Evolutionary conservation across 2,113 vertebrate genomes (phyloP).

Genomic region (Vulpes vulpes): DNA sequence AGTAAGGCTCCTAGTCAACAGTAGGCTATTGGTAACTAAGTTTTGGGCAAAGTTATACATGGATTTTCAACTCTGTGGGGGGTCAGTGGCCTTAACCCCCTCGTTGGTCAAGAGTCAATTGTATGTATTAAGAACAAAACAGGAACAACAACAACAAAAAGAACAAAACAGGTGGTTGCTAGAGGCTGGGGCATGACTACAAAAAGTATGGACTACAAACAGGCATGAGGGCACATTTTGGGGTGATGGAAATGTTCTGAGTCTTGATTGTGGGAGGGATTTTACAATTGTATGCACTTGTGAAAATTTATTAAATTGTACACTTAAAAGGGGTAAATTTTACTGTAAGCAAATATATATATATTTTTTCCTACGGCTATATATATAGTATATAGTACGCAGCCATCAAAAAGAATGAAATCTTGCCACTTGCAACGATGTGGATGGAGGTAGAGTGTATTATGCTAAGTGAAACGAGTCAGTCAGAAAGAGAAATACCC

Average conservation of each 20-base stretch:
- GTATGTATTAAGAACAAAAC: not conserved
- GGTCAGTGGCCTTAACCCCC: not conserved
- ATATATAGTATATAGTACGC: not conserved
- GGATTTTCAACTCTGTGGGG: not conserved
- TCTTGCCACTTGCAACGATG: not conserved
- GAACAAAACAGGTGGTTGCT: not conserved
- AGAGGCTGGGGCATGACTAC: not conserved
- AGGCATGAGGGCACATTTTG: not conserved
- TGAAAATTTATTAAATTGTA: conserved; percentile 25
- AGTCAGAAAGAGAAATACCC: not conserved
- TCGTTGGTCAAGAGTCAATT: not conserved
- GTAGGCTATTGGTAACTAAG: not conserved
- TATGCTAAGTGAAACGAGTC: not conserved
- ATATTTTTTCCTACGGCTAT: no score
- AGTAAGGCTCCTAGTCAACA: not conserved
- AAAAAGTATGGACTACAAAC: not conserved
- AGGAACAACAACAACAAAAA: not conserved
- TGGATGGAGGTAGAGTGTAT: not conserved
- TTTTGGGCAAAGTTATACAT: not conserved
- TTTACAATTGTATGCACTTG: not conserved
- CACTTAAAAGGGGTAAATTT: not conserved
- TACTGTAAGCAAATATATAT: not conserved
- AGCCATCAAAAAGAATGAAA: not conserved
- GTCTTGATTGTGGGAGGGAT: not conserved
- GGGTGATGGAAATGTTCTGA: not conserved